Evolutionary conservation across 2,797 vertebrate species (phyloP).

Genomic region (Enteromius radiatus): DNA sequence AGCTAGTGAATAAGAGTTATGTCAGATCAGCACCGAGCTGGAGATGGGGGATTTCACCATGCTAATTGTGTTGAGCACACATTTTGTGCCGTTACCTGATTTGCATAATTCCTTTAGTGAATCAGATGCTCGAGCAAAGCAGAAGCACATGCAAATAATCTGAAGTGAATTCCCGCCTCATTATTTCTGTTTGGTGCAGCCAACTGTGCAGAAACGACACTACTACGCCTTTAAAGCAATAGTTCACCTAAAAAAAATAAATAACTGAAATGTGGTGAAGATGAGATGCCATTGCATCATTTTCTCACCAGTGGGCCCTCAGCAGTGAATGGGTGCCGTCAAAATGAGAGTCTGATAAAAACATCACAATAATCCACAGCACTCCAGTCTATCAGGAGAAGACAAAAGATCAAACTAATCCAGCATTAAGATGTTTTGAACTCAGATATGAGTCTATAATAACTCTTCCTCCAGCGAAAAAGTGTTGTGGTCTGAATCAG

Average conservation of each 20-base stretch:
- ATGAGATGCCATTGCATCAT: not conserved
- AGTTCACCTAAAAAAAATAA: not conserved
- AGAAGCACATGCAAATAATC: constrained; percentile 14
- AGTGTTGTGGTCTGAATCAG: no score
- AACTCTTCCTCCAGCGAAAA: not conserved
- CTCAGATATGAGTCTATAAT: not conserved
- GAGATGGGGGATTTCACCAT: not conserved
- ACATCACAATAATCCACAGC: not conserved
- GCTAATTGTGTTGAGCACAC: constrained; percentile 16
- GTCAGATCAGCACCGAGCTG: not conserved
- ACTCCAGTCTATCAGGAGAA: not conserved
- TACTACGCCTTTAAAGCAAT: not conserved
- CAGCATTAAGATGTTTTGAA: not conserved
- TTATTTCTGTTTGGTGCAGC: constrained; percentile 5
- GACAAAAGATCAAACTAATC: not conserved
- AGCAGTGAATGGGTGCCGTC: not conserved
- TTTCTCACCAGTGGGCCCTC: not conserved
- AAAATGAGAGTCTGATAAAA: not conserved
- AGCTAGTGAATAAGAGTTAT: not conserved
- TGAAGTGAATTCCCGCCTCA: constrained; percentile 6
- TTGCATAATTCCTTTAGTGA: constrained; percentile 24
- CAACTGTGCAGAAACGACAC: not conserved
- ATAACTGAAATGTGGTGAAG: not conserved
- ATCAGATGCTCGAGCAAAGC: not conserved
- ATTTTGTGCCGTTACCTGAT: not conserved